phyloP scores from a whole-genome alignment of 2,113 vertebrate genomes.

The Muntiacus reevesi region DNA sequence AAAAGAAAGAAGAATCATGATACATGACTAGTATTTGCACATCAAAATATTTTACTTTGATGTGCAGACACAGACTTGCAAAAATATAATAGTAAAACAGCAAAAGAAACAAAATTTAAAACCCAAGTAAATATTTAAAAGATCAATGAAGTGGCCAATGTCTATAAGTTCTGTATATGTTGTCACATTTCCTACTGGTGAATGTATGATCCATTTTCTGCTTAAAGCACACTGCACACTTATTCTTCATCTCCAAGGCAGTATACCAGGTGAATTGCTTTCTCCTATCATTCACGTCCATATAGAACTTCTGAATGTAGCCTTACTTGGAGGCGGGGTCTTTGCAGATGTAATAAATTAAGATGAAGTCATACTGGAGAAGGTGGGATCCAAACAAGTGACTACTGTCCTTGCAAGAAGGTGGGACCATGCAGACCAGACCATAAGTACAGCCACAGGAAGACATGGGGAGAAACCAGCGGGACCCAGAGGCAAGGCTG shows the following conservation, averaged over 20 bases:
- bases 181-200: background rate
- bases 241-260: no score
- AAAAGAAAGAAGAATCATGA: background rate
- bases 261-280: accelerated
- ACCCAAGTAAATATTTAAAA: background rate
- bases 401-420: no score
- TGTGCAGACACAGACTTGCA: background rate
- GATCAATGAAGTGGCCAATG: accelerated
- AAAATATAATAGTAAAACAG: background rate
- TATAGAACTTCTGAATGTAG: accelerated
- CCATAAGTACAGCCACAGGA: accelerated
- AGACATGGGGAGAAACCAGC: accelerated
- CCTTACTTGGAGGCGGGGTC: background rate
- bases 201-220: background rate
- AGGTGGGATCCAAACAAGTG: no score
- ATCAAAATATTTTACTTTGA: background rate
- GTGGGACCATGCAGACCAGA: no score
- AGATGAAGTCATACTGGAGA: background rate
- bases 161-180: accelerated
- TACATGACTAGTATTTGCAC: background rate
- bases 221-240: accelerated
- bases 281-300: accelerated
- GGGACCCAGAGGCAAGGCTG: accelerated
- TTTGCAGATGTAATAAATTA: background rate
- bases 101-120: background rate